Evolutionary conservation across 2,797 vertebrate genomes (phyloP).

Genomic region (Eremophila alpestris): DNA sequence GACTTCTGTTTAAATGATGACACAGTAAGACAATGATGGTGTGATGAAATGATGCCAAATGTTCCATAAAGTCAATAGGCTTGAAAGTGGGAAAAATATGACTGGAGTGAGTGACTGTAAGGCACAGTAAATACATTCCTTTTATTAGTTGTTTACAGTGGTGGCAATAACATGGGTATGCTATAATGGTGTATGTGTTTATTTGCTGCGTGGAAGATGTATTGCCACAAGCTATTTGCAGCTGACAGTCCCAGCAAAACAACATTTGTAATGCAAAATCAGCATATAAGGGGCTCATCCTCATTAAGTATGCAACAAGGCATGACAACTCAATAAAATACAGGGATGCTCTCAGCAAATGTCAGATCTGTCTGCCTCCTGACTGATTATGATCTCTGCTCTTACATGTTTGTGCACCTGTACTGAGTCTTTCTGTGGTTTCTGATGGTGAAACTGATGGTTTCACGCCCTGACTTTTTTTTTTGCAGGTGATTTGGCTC

Average conservation of each 20-base stretch:
- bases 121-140: conserved; percentile 51
- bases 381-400: conserved; percentile 23
- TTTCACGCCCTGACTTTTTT: background rate
- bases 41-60: background rate
- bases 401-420: background rate
- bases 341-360: conserved; percentile 44
- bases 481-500: background rate
- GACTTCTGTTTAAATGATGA: background rate
- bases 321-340: conserved; percentile 59
- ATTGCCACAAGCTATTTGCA: conserved; percentile 55
- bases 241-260: conserved; percentile 49
- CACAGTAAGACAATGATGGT: background rate
- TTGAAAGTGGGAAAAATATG: conserved; percentile 46
- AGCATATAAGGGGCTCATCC: conserved; percentile 13
- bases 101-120: conserved; percentile 21
- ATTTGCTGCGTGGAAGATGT: conserved; percentile 49
- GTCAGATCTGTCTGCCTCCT: conserved; percentile 46
- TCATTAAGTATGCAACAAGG: conserved; percentile 57
- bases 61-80: conserved; percentile 32
- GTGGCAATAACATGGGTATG: conserved; percentile 48
- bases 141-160: conserved; percentile 65
- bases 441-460: too few relatives aligned
- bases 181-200: conserved; percentile 30
- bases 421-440: background rate
- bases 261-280: conserved; percentile 45